phyloP scores from a whole-genome alignment of 2,113 vertebrate species.

The Caranx melampygus region DNA sequence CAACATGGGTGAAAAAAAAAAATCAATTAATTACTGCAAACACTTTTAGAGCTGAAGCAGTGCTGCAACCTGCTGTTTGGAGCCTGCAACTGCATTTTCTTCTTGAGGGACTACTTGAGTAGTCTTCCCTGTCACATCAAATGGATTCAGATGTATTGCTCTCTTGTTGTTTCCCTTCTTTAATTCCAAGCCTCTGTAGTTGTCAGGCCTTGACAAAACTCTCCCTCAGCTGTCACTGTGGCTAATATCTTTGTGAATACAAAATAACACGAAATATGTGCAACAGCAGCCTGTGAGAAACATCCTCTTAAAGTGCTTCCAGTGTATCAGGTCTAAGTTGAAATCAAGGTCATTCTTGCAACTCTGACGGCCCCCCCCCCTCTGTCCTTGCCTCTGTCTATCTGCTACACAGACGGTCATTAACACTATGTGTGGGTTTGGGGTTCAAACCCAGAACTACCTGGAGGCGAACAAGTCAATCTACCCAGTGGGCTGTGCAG shows the following conservation, averaged over 20 bases:
- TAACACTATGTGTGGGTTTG: conserved; percentile 85
- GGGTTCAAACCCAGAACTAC: conserved; percentile 77
- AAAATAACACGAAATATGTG: not conserved
- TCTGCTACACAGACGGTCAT: conserved; percentile 75
- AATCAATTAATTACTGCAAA: conserved; percentile 57
- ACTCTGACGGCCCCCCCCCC: not conserved
- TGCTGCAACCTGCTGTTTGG: conserved; percentile 77
- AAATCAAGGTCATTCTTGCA: not conserved
- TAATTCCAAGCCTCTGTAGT: conserved; percentile 6
- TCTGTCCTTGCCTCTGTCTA: not conserved
- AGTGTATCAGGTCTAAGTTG: not conserved
- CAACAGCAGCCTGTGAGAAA: not conserved
- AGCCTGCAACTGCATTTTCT: conserved; percentile 37
- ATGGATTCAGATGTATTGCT: not conserved
- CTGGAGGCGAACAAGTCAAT: conserved; percentile 77
- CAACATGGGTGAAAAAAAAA: conserved; percentile 26
- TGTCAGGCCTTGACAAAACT: not conserved
- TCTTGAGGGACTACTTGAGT: not conserved
- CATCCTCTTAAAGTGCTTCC: not conserved
- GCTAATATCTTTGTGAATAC: conserved; percentile 22
- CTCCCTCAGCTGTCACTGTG: conserved; percentile 20
- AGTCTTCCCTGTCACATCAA: conserved; percentile 16
- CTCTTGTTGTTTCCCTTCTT: not conserved
- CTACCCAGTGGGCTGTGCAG: conserved; percentile 81
- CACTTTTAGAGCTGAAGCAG: conserved; percentile 28